These are phyloP conservation scores for Helobdella robusta DNA, from an alignment of 2,888 invertebrate species.

Conservation along the genomic window DNA sequence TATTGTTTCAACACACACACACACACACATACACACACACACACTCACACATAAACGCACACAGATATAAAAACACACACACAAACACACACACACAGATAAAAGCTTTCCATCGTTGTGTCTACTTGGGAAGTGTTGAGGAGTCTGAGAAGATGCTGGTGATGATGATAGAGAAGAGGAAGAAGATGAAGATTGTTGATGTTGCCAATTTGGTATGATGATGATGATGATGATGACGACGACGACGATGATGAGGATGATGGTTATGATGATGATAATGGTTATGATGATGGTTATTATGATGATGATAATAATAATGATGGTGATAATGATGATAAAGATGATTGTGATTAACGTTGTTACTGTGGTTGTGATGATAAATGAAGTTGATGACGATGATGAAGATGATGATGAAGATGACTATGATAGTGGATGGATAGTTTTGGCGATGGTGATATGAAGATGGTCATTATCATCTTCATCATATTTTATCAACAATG, in stretches of 20 bases:
- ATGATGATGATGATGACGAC: conserved; percentile 1
- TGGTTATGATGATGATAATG: conserved; percentile 12
- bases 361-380: neutral
- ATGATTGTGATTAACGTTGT: conserved; percentile 1
- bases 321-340: conserved; percentile 12
- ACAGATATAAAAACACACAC: too few relatives aligned
- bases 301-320: conserved; percentile 1
- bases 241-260: conserved; percentile 2
- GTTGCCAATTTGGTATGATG: neutral
- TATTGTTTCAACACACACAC: too few relatives aligned
- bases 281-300: conserved; percentile 7
- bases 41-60: too few relatives aligned
- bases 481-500: too few relatives aligned
- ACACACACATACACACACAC: too few relatives aligned
- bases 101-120: neutral
- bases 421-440: neutral
- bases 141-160: conserved; percentile 19
- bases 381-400: neutral
- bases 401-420: conserved; percentile 9
- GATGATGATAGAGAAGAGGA: neutral
- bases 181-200: neutral
- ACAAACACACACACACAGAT: too few relatives aligned
- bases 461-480: too few relatives aligned
- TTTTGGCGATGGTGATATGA: too few relatives aligned
- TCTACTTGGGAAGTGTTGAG: conserved; percentile 8